These are phyloP conservation scores for Zingel zingel DNA, from an alignment of 2,113 vertebrate species.

Conservation along the genomic window DNA sequence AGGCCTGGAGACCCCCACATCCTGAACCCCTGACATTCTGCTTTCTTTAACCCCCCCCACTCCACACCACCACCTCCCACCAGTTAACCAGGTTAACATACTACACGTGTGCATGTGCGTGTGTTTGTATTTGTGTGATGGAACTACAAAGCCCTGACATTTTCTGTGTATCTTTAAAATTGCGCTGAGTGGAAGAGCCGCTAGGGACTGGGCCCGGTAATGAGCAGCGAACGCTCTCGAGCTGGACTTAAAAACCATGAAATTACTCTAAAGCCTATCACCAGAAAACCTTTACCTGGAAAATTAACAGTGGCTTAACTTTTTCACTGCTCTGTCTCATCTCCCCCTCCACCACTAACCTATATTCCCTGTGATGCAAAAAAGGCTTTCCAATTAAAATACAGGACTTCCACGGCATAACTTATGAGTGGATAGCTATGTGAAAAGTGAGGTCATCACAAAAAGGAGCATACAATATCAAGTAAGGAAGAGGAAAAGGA, in stretches of 20 bases:
- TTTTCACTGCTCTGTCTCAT: constrained; percentile 45
- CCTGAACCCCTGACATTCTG: constrained; percentile 20
- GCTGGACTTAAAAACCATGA: constrained; percentile 81
- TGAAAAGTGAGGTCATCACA: constrained; percentile 27
- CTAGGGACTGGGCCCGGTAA: constrained; percentile 58
- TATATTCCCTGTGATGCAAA: constrained; percentile 37
- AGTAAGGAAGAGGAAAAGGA: constrained; percentile 1
- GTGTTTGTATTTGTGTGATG: constrained; percentile 20
- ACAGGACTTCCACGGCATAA: constrained; percentile 37
- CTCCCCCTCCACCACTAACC: constrained; percentile 26
- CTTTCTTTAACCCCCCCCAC: constrained; percentile 41
- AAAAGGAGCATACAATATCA: constrained; percentile 19
- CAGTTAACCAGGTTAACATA: constrained; percentile 39
- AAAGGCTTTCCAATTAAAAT: constrained; percentile 64
- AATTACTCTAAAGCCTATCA: constrained; percentile 77
- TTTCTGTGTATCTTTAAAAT: constrained; percentile 57
- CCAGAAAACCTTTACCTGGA: constrained; percentile 79
- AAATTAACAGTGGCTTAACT: constrained; percentile 74
- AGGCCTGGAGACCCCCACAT: constrained; percentile 50
- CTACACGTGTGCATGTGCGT: background rate
- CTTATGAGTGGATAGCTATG: constrained; percentile 8
- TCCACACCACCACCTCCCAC: constrained; percentile 13
- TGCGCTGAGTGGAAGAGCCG: constrained; percentile 39
- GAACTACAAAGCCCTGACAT: constrained; percentile 44
- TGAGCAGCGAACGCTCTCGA: constrained; percentile 63